These are phyloP conservation scores for Dinoponera quadriceps DNA, from an alignment of 1,140 invertebrate species.

Conservation along the genomic window DNA sequence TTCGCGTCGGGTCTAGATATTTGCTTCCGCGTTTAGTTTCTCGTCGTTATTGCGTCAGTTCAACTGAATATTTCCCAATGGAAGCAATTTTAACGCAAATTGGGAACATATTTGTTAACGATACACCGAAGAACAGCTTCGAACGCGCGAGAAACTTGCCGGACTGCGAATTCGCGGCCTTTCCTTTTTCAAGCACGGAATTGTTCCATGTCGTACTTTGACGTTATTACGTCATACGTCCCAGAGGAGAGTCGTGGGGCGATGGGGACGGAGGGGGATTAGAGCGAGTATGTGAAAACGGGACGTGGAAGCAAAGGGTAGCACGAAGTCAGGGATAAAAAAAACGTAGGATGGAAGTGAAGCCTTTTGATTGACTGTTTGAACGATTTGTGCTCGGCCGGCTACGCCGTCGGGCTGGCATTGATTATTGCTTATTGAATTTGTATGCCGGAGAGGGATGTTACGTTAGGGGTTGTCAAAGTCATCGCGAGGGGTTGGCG, in stretches of 20 bases:
- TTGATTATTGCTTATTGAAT: conserved; percentile 85
- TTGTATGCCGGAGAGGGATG: conserved; percentile 75
- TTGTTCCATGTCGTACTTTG: conserved; percentile 45
- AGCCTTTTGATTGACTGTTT: conserved; percentile 85
- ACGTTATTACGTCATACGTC: conserved; percentile 53
- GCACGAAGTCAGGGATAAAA: conserved; percentile 52
- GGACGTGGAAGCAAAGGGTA: conserved; percentile 45
- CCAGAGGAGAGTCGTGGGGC: conserved; percentile 40
- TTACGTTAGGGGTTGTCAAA: conserved; percentile 71
- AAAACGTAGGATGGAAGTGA: conserved; percentile 74
- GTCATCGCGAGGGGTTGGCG: conserved; percentile 62
- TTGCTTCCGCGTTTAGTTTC: too few species aligned
- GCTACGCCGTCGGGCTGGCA: conserved; percentile 79
- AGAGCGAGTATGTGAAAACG: conserved; percentile 35
- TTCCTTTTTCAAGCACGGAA: conserved; percentile 41
- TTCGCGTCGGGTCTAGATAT: too few species aligned
- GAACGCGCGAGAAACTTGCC: background rate
- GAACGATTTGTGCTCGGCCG: conserved; percentile 84
- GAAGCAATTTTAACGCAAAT: background rate
- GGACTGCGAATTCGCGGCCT: background rate
- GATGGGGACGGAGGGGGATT: conserved; percentile 41
- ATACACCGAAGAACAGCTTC: background rate
- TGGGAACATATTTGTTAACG: conserved; percentile 15
- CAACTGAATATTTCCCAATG: background rate
- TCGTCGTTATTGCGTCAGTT: too few species aligned